phyloP scores from a whole-genome alignment of 1,140 invertebrate genomes.

The Nilaparvata lugens region DNA sequence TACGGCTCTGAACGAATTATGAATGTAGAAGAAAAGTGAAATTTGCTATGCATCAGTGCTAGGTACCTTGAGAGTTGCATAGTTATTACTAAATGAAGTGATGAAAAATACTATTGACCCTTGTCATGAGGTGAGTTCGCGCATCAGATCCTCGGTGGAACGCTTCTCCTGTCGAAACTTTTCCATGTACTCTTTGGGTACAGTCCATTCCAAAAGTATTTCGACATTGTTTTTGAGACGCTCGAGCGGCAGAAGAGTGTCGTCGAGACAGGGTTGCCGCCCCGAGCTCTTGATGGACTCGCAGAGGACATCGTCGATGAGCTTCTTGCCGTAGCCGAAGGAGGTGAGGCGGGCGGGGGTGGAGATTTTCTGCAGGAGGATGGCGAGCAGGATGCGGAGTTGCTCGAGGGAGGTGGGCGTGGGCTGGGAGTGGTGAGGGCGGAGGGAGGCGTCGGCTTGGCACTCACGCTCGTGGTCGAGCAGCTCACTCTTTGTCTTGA shows the following conservation, averaged over 20 bases:
- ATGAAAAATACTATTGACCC: background rate
- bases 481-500: slow-evolving; percentile 63
- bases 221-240: slow-evolving; percentile 60
- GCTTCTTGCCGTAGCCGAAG: slow-evolving; percentile 67
- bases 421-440: background rate
- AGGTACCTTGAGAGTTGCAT: no score
- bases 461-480: slow-evolving; percentile 50
- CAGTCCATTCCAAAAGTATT: slow-evolving; percentile 68
- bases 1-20: no score
- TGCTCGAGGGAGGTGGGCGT: slow-evolving; percentile 43
- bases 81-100: no score
- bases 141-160: slow-evolving; percentile 64
- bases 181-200: slow-evolving; percentile 65
- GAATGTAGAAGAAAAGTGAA: no score
- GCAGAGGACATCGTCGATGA: slow-evolving; percentile 72
- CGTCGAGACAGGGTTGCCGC: slow-evolving; percentile 48
- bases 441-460: slow-evolving; percentile 5
- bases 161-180: slow-evolving; percentile 61
- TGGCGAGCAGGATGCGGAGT: slow-evolving; percentile 65
- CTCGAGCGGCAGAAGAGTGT: slow-evolving; percentile 43
- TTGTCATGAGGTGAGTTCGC: slow-evolving; percentile 53
- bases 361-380: slow-evolving; percentile 71
- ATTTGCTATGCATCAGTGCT: no score
- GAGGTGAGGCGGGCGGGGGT: slow-evolving; percentile 61
- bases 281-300: slow-evolving; percentile 66